phyloP scores from a whole-genome alignment of 1,140 invertebrate genomes.

The Drosophila santomea region DNA sequence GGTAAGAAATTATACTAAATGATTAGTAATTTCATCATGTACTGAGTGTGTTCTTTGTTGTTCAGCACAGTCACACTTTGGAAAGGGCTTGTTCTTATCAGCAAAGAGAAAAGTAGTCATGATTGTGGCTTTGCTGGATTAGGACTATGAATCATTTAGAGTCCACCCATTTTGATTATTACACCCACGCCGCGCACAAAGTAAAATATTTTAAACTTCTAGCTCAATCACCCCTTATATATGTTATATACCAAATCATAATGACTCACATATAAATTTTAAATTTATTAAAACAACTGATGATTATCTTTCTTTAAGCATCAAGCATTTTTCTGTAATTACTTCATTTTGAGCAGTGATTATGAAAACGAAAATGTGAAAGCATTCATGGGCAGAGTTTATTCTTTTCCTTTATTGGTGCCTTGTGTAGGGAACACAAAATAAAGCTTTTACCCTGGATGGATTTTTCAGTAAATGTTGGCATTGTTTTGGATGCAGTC shows the following conservation, averaged over 20 bases:
- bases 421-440: not conserved
- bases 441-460: not conserved
- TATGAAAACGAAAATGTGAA: not conserved
- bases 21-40: conserved; percentile 4
- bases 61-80: conserved; percentile 5
- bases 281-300: too few species aligned
- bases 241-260: not conserved
- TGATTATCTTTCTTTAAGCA: too few species aligned
- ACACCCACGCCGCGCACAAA: not conserved
- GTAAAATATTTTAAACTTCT: too few species aligned
- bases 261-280: too few species aligned
- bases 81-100: conserved; percentile 17
- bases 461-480: conserved; percentile 43
- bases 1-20: not conserved
- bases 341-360: not conserved
- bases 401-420: not conserved
- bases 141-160: conserved; percentile 6
- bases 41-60: conserved; percentile 15
- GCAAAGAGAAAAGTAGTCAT: conserved; percentile 19
- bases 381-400: not conserved
- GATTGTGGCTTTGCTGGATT: not conserved
- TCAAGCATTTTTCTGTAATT: not conserved
- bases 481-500: conserved; percentile 22
- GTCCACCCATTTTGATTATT: not conserved
- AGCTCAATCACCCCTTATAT: too few species aligned